Conservation (phyloP, 2,113 vertebrate genomes). For the Saguinus midas region DNA sequence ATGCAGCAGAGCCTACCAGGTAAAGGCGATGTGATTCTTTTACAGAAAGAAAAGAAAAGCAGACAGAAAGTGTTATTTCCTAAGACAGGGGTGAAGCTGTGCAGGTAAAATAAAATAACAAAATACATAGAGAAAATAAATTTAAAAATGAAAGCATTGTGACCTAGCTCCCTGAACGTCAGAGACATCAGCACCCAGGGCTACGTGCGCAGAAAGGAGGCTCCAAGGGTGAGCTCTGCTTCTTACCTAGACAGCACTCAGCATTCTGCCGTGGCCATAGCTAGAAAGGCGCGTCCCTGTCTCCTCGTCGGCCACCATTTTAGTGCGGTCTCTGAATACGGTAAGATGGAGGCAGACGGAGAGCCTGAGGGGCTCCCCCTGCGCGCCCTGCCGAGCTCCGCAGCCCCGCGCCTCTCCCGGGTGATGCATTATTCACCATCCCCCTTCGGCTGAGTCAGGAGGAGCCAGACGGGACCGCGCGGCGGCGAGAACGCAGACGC, state of each 20-base stretch:
- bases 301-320: neutral
- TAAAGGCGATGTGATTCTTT: neutral
- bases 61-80: neutral
- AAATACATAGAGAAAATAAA: neutral
- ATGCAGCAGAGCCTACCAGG: neutral
- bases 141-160: neutral
- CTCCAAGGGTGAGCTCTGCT: rapidly evolving
- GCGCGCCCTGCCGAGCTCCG: neutral
- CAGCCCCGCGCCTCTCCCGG: neutral
- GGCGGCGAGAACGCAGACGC: rapidly evolving
- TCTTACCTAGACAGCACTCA: neutral
- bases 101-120: neutral
- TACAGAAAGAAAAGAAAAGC: neutral
- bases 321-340: neutral
- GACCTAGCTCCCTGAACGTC: neutral
- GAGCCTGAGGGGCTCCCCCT: neutral
- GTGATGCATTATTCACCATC: neutral
- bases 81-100: neutral
- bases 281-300: neutral
- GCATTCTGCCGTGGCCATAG: rapidly evolving
- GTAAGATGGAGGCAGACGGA: neutral
- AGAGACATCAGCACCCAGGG: neutral
- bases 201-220: rapidly evolving
- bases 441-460: neutral
- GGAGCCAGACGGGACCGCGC: neutral